phyloP scores from a whole-genome alignment of 2,113 vertebrate species.

The Pholis gunnellus region DNA sequence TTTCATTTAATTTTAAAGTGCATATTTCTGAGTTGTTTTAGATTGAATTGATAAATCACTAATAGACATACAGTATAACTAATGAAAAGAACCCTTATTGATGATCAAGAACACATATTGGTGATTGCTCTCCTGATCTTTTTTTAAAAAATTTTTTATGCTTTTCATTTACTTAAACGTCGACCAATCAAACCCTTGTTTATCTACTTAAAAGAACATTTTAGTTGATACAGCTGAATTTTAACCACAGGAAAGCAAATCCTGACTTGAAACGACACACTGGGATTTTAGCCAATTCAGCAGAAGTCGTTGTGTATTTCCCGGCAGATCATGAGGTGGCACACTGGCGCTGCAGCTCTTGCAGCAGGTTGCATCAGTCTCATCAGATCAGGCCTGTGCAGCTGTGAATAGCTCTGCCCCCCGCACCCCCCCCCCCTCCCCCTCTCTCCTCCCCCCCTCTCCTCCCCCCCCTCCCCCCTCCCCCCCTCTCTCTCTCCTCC shows the following conservation, averaged over 20 bases:
- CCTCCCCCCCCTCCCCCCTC: too few relatives aligned
- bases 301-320: slow-evolving; percentile 29
- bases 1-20: background rate
- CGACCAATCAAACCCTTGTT: background rate
- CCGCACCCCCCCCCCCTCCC: background rate
- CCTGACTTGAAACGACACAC: background rate
- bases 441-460: too few relatives aligned
- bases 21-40: background rate
- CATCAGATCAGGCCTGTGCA: background rate
- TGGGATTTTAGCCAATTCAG: slow-evolving; percentile 18
- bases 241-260: background rate
- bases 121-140: background rate
- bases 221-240: background rate
- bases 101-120: background rate
- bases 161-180: background rate
- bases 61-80: background rate
- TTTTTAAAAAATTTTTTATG: background rate
- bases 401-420: slow-evolving; percentile 15
- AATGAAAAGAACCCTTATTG: background rate
- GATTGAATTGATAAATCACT: background rate
- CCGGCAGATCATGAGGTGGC: slow-evolving; percentile 5
- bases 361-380: slow-evolving; percentile 79
- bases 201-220: background rate
- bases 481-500: too few relatives aligned
- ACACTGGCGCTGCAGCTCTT: slow-evolving; percentile 56